Evolutionary conservation across 1,140 invertebrate genomes (phyloP).

Genomic region (Meloidogyne floridensis): DNA sequence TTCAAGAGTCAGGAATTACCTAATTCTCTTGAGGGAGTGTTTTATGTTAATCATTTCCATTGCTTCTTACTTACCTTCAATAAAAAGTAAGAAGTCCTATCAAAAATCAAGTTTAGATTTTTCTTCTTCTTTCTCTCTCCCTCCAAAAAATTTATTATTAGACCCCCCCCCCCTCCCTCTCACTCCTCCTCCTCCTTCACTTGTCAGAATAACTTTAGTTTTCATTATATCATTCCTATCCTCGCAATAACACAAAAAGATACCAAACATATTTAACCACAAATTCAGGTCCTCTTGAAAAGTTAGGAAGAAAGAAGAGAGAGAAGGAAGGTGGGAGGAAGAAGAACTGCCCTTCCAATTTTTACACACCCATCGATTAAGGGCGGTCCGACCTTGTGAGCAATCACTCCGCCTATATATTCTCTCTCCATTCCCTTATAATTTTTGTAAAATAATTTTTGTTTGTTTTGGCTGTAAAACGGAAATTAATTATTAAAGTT

Average conservation of each 20-base stretch:
- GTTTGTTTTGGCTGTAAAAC: not conserved
- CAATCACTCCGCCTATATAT: not conserved
- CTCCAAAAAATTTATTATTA: too few relatives aligned
- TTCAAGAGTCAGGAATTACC: too few relatives aligned
- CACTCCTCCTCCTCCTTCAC: not conserved
- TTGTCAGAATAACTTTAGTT: constrained; percentile 2
- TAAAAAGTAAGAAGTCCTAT: too few relatives aligned
- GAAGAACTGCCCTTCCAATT: not conserved
- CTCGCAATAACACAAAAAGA: not conserved
- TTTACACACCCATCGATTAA: not conserved
- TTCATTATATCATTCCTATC: not conserved
- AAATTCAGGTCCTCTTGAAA: not conserved
- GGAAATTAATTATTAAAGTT: not conserved
- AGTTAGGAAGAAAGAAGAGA: not conserved
- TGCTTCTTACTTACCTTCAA: too few relatives aligned
- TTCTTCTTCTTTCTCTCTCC: not conserved
- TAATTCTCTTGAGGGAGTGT: too few relatives aligned
- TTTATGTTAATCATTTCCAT: too few relatives aligned
- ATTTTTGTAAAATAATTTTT: not conserved
- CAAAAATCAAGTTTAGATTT: not conserved
- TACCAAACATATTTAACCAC: not conserved
- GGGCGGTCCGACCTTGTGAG: not conserved
- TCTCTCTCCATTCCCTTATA: not conserved
- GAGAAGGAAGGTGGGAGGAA: not conserved
- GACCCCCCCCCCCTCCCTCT: not conserved